Percentiles rank a stretch among this genome's conserved stretches.
Conservation (phyloP, 2,113 vertebrate genomes). For the Odobenus rosmarus region DNA sequence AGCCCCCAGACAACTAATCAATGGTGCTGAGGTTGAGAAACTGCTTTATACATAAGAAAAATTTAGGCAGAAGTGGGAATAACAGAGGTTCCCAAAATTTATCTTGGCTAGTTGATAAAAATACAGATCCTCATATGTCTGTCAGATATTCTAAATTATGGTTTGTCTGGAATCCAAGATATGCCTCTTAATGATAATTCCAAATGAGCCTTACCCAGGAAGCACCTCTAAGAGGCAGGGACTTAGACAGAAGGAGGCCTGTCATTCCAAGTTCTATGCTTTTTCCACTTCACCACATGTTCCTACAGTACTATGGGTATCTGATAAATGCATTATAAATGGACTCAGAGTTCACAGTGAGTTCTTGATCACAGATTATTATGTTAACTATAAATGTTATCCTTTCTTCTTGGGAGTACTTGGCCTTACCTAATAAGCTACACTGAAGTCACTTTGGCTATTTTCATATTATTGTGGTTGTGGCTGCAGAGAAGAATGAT, state of each 20-base stretch:
- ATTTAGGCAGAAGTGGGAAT: neutral
- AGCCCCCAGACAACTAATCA: neutral
- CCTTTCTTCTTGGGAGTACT: neutral
- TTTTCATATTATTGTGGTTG: neutral
- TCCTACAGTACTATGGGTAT: neutral
- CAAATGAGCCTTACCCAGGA: neutral
- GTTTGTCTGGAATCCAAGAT: neutral
- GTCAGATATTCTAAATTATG: neutral
- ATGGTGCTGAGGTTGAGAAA: neutral
- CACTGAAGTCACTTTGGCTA: neutral
- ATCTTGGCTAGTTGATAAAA: neutral
- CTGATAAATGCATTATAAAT: neutral
- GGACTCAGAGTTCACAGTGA: neutral
- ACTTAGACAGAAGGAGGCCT: neutral
- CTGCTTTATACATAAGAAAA: neutral
- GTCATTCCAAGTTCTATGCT: neutral
- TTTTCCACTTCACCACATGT: neutral
- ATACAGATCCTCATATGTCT: neutral
- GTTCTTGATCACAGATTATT: neutral
- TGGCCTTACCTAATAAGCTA: neutral
- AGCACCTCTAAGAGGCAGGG: neutral
- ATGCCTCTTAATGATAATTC: neutral
- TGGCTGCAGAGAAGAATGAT: neutral
- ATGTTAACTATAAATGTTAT: neutral
- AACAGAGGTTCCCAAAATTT: neutral